phyloP scores from a whole-genome alignment of 2,113 vertebrate genomes.

The Amblyopsis rosae region DNA sequence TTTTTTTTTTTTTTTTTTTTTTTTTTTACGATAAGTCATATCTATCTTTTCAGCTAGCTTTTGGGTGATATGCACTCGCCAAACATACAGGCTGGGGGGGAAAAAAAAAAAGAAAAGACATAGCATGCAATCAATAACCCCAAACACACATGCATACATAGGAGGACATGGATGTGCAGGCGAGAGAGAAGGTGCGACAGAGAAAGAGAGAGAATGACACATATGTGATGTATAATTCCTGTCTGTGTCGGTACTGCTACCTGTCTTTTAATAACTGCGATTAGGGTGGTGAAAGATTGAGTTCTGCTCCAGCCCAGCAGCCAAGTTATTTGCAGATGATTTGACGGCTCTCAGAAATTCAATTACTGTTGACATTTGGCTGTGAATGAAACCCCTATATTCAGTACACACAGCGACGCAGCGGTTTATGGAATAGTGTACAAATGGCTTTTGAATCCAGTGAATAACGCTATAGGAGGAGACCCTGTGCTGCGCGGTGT shows the following conservation, averaged over 20 bases:
- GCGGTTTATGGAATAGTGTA: constrained; percentile 27
- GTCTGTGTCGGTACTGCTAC: not conserved
- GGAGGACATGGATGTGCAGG: not conserved
- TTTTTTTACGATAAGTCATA: constrained; percentile 58
- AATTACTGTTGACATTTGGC: constrained; percentile 66
- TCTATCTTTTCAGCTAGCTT: constrained; percentile 59
- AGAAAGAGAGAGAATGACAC: constrained; percentile 17
- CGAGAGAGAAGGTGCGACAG: too few relatives aligned
- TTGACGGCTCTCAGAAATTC: constrained; percentile 38
- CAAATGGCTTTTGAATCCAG: constrained; percentile 26
- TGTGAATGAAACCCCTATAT: constrained; percentile 36
- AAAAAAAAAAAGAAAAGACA: constrained; percentile 33
- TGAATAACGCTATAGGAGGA: constrained; percentile 10
- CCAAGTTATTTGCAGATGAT: constrained; percentile 28
- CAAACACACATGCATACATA: constrained; percentile 18
- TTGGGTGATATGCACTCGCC: constrained; percentile 1
- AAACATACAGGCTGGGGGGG: too few relatives aligned
- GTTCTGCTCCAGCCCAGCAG: constrained; percentile 2
- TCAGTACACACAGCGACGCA: constrained; percentile 7
- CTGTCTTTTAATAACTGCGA: constrained; percentile 41
- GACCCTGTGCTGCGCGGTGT: not conserved
- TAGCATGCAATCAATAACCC: constrained; percentile 37
- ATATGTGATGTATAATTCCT: constrained; percentile 33
- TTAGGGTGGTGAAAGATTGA: constrained; percentile 9
- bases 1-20: constrained; percentile 65